Evolutionary conservation across 2,113 vertebrate genomes (phyloP).

Genomic region (Tupaia tana): DNA sequence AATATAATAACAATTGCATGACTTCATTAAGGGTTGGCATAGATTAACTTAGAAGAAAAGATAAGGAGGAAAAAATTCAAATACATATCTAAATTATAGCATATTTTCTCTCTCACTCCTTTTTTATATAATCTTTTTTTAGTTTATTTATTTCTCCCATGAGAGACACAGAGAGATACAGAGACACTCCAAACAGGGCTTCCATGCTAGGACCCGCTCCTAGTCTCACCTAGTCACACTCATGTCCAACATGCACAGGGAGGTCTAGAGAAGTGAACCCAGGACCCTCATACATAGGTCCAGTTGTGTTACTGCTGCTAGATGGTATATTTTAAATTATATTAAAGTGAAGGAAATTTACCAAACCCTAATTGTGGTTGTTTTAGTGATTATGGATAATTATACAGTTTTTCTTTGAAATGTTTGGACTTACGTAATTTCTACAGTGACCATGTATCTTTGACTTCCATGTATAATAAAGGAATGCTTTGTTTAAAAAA

Average conservation of each 20-base stretch:
- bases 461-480: not conserved
- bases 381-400: not conserved
- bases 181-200: no score
- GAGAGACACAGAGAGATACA: no score
- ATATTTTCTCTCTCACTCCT: not conserved
- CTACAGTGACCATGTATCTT: not conserved
- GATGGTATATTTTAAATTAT: not conserved
- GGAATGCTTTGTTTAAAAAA: slow-evolving; percentile 24
- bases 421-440: slow-evolving; percentile 53
- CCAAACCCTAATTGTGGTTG: not conserved
- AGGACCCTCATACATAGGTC: no score
- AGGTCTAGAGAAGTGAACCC: no score
- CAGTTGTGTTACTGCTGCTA: no score
- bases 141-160: no score
- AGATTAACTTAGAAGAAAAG: not conserved
- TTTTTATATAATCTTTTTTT: no score
- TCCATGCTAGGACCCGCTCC: no score
- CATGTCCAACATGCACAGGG: no score
- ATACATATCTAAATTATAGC: not conserved
- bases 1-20: not conserved
- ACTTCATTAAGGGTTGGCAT: not conserved
- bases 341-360: slow-evolving; percentile 22
- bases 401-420: not conserved
- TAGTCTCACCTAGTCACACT: no score
- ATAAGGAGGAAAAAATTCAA: not conserved